A percentile compares a stretch with the other conserved stretches of the same genome.
These are phyloP conservation scores for Chlorops oryzae DNA, from an alignment of 1,140 invertebrate genomes.

Conservation along the genomic window DNA sequence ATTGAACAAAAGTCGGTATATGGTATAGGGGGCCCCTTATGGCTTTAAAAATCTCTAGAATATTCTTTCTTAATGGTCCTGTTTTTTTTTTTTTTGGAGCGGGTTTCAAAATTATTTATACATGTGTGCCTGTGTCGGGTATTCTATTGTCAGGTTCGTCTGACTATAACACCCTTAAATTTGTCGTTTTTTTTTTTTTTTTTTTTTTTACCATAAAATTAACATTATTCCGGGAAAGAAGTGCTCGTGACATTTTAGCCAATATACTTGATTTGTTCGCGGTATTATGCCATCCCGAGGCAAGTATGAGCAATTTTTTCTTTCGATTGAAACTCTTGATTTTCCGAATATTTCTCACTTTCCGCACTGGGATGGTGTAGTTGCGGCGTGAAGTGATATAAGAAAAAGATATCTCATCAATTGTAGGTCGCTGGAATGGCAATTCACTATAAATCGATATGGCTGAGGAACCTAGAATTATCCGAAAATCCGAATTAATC, in stretches of 20 bases:
- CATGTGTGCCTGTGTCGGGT: too few relatives aligned
- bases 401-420: neutral
- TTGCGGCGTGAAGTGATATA: neutral
- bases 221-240: neutral
- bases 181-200: too few relatives aligned
- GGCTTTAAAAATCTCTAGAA: too few relatives aligned
- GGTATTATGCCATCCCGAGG: neutral
- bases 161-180: too few relatives aligned
- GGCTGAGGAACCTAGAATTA: neutral
- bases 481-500: too few relatives aligned
- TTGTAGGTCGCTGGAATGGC: neutral
- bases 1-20: too few relatives aligned
- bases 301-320: neutral
- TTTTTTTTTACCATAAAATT: neutral
- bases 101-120: too few relatives aligned
- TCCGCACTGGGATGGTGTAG: neutral
- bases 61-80: too few relatives aligned
- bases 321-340: neutral
- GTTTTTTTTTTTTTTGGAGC: too few relatives aligned
- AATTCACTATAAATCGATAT: neutral
- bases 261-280: neutral
- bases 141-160: too few relatives aligned
- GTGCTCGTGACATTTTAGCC: neutral
- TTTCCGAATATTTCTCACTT: neutral
- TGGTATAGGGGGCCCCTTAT: too few relatives aligned